These are phyloP conservation scores for Illadopsis cleaveri DNA, from an alignment of 2,113 vertebrate species.

Conservation along the genomic window DNA sequence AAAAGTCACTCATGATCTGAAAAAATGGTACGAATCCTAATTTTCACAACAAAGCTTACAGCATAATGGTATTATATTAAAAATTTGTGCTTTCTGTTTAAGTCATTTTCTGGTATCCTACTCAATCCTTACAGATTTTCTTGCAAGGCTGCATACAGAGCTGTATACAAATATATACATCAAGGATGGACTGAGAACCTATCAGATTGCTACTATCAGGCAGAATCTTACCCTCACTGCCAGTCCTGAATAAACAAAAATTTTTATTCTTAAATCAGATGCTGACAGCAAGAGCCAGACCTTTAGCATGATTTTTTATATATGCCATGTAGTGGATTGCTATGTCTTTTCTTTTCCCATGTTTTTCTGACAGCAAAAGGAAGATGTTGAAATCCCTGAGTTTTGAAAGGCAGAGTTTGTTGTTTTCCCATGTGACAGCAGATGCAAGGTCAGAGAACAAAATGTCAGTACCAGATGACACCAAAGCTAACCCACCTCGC, in stretches of 20 bases:
- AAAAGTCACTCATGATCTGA: conserved; percentile 55
- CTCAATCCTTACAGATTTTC: background rate
- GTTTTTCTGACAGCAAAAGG: background rate
- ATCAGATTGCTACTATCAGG: background rate
- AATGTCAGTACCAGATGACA: background rate
- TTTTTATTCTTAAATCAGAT: background rate
- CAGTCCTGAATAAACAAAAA: background rate
- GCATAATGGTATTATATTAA: conserved; percentile 49
- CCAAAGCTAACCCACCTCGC: background rate
- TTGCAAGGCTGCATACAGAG: background rate
- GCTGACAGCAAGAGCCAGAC: background rate
- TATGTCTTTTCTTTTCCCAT: background rate
- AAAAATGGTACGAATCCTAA: conserved; percentile 49
- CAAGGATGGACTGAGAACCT: background rate
- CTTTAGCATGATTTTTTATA: background rate
- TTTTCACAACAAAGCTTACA: conserved; percentile 60
- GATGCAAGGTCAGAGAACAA: background rate
- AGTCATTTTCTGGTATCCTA: conserved; percentile 19
- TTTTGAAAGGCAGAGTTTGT: background rate
- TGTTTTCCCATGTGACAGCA: background rate
- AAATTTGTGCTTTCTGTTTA: conserved; percentile 41
- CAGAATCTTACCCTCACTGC: background rate
- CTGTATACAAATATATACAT: conserved; percentile 18
- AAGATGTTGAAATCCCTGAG: background rate
- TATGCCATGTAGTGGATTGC: background rate